phyloP scores from a whole-genome alignment of 1,140 invertebrate genomes.

The Caenorhabditis briggsae region DNA sequence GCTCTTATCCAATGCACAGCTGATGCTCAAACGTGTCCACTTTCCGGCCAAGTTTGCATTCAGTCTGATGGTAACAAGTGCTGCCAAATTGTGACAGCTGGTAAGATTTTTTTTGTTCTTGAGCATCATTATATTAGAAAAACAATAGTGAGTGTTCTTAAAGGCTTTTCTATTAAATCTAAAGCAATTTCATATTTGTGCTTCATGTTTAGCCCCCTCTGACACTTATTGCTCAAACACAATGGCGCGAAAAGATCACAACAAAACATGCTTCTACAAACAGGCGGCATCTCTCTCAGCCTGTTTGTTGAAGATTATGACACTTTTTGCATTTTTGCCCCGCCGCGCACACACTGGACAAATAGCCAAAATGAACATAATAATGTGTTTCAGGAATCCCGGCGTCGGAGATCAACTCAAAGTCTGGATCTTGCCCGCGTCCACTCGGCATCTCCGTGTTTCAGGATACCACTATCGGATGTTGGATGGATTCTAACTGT shows the following conservation, averaged over 20 bases:
- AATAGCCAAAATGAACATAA: neutral
- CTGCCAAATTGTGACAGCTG: conserved; percentile 67
- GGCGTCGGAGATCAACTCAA: conserved; percentile 68
- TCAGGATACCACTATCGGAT: conserved; percentile 68
- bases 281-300: neutral
- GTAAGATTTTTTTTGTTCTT: conserved; percentile 57
- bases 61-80: conserved; percentile 69
- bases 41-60: conserved; percentile 66
- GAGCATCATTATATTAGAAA: neutral
- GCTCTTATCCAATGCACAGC: conserved; percentile 68
- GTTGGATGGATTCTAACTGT: conserved; percentile 69
- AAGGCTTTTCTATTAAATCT: no score
- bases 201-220: neutral
- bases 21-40: conserved; percentile 64
- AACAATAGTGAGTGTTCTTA: neutral
- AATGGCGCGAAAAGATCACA: conserved; percentile 50
- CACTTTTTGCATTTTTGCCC: conserved; percentile 29
- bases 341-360: neutral
- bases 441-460: conserved; percentile 67
- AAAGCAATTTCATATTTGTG: neutral
- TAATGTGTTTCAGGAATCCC: conserved; percentile 66
- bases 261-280: conserved; percentile 22
- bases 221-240: neutral
- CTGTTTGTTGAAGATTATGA: conserved; percentile 50
- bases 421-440: conserved; percentile 67